These are phyloP conservation scores for Cepaea nemoralis DNA, from an alignment of 1,140 invertebrate species.

Conservation along the genomic window DNA sequence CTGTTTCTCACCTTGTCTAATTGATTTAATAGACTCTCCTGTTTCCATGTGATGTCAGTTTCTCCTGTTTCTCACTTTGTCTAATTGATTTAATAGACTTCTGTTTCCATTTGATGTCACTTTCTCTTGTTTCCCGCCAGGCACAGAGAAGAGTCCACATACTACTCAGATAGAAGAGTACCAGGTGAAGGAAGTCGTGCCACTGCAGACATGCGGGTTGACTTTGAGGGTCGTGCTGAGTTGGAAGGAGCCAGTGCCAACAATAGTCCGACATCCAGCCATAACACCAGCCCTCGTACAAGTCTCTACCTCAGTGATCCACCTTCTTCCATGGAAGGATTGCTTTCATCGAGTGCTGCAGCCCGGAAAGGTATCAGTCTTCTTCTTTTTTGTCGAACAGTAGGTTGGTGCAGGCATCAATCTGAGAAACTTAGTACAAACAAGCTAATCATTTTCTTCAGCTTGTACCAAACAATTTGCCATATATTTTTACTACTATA, in stretches of 20 bases:
- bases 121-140: constrained; percentile 8
- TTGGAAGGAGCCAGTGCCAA: constrained; percentile 46
- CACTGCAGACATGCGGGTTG: not conserved
- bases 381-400: no score
- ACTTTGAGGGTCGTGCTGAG: constrained; percentile 13
- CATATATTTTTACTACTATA: no score
- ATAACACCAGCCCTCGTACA: constrained; percentile 42
- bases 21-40: no score
- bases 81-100: no score
- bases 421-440: no score
- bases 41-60: no score
- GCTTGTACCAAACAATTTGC: no score
- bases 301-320: constrained; percentile 39
- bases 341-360: not conserved
- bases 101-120: no score
- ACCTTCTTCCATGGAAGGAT: constrained; percentile 28
- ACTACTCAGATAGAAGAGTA: constrained; percentile 50
- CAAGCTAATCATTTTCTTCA: no score
- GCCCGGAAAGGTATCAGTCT: not conserved
- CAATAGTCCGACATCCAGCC: constrained; percentile 51
- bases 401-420: no score
- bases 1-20: no score
- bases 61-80: no score
- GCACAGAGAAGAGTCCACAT: constrained; percentile 52
- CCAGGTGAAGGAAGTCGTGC: constrained; percentile 24